Percentiles rank a stretch among this genome's conserved stretches.
Conservation (phyloP, 2,888 invertebrate species). For the Drosophila conformis region DNA sequence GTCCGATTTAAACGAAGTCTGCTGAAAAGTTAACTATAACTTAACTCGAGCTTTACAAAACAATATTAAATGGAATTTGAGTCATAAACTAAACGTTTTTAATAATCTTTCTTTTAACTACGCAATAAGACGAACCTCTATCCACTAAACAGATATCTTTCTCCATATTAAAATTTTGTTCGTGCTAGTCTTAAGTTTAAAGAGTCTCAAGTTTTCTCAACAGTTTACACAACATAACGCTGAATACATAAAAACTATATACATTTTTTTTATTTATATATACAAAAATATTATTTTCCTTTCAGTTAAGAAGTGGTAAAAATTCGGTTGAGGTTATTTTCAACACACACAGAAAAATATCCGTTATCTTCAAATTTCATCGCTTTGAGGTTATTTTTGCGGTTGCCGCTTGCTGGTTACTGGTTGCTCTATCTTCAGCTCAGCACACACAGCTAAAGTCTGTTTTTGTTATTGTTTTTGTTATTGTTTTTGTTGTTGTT, state of each 20-base stretch:
- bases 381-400: constrained; percentile 65
- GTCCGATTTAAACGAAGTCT: background rate
- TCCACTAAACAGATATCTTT: background rate
- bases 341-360: constrained; percentile 42
- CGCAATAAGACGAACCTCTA: background rate
- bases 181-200: background rate
- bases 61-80: background rate
- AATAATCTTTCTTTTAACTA: background rate
- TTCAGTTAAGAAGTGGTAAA: constrained; percentile 37
- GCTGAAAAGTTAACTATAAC: background rate
- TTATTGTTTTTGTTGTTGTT: constrained; percentile 28
- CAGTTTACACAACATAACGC: constrained; percentile 1
- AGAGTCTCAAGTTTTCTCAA: background rate
- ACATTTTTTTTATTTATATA: constrained; percentile 5
- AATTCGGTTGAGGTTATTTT: constrained; percentile 40
- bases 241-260: constrained; percentile 2
- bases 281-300: background rate
- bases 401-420: constrained; percentile 30
- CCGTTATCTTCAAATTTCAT: constrained; percentile 70
- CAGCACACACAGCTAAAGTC: constrained; percentile 38
- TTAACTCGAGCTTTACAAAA: background rate
- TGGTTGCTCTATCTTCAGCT: constrained; percentile 46
- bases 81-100: background rate
- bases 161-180: background rate
- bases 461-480: constrained; percentile 20